phyloP scores from a whole-genome alignment of 2,797 vertebrate species.

The Trematomus bernacchii region DNA sequence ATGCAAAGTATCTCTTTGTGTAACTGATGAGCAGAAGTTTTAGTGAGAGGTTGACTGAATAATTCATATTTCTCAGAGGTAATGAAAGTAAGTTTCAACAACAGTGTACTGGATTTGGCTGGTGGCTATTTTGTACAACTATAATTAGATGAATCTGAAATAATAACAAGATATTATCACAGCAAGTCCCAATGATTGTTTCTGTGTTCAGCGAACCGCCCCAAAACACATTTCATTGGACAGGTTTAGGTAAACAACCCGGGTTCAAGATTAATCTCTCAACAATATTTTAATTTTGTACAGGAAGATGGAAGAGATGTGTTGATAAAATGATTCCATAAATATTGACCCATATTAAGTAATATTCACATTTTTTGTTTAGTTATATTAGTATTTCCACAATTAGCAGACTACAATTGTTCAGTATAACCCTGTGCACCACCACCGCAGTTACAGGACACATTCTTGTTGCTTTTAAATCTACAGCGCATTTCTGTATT shows the following conservation, averaged over 20 bases:
- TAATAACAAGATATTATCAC: constrained; percentile 30
- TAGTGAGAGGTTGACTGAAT: constrained; percentile 22
- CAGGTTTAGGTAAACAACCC: not conserved
- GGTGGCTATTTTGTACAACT: constrained; percentile 28
- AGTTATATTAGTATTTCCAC: too few species aligned
- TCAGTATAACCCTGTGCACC: not conserved
- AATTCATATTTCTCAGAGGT: constrained; percentile 40
- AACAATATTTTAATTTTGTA: not conserved
- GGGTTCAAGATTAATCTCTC: not conserved
- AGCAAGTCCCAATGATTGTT: not conserved
- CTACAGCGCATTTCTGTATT: not conserved
- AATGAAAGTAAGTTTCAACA: constrained; percentile 24
- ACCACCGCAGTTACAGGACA: not conserved
- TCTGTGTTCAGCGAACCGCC: not conserved
- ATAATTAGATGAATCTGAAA: constrained; percentile 41
- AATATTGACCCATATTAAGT: not conserved
- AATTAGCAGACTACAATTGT: too few species aligned
- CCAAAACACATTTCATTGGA: constrained; percentile 5
- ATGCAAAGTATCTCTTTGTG: constrained; percentile 24
- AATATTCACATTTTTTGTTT: too few species aligned
- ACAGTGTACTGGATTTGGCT: constrained; percentile 8
- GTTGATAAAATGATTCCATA: not conserved
- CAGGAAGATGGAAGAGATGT: not conserved
- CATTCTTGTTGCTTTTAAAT: constrained; percentile 1
- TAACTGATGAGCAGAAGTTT: constrained; percentile 11